phyloP scores from a whole-genome alignment of 2,797 vertebrate genomes.

The Artibeus jamaicensis region DNA sequence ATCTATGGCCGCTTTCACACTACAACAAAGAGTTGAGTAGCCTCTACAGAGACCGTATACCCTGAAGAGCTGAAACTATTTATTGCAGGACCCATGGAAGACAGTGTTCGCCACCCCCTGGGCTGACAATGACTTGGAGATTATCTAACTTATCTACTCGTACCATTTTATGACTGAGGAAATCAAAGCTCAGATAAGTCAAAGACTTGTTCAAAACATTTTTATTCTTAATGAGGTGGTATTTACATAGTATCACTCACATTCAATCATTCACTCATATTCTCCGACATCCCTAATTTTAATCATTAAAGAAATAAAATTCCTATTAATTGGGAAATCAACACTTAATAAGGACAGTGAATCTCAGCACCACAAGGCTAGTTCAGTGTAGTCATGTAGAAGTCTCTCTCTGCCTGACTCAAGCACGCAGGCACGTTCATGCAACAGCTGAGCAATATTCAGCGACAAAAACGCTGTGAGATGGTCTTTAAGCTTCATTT shows the following conservation, averaged over 20 bases:
- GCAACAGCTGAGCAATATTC: background rate
- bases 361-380: background rate
- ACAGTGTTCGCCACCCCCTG: background rate
- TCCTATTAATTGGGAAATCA: background rate
- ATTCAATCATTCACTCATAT: background rate
- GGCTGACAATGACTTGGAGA: slow-evolving; percentile 7
- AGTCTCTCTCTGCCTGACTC: background rate
- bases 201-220: background rate
- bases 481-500: slow-evolving; percentile 35
- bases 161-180: slow-evolving; percentile 11
- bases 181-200: slow-evolving; percentile 18
- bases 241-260: background rate
- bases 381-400: background rate
- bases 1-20: background rate
- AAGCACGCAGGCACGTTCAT: background rate
- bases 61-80: slow-evolving; percentile 11
- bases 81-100: background rate
- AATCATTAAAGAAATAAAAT: slow-evolving; percentile 25
- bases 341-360: background rate
- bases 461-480: background rate
- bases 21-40: background rate
- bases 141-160: background rate
- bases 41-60: background rate
- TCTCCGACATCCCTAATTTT: background rate
- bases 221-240: background rate